Percentiles rank a stretch among this genome's conserved stretches.
phyloP scores from a whole-genome alignment of 1,140 invertebrate genomes.

The Hyles vespertilio region DNA sequence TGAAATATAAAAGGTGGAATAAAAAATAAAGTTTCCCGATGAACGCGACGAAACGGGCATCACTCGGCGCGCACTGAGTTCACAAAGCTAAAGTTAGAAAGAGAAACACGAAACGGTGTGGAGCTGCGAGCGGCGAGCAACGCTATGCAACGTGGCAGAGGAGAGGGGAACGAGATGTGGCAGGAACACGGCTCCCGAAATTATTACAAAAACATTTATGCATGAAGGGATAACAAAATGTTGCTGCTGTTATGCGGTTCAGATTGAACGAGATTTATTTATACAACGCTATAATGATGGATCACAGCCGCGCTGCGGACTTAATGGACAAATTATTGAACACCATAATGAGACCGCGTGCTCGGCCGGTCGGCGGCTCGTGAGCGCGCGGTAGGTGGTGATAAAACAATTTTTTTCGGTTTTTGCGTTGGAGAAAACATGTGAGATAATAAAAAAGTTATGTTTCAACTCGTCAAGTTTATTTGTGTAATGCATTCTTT shows the following conservation, averaged over 20 bases:
- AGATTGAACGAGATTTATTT: slow-evolving; percentile 56
- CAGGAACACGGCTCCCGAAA: slow-evolving; percentile 60
- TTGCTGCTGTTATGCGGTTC: slow-evolving; percentile 47
- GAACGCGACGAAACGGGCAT: slow-evolving; percentile 30
- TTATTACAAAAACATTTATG: slow-evolving; percentile 72
- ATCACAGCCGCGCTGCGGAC: slow-evolving; percentile 20
- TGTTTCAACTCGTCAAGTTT: slow-evolving; percentile 69
- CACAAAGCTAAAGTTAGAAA: slow-evolving; percentile 50
- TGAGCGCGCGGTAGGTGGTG: slow-evolving; percentile 32
- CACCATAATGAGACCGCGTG: slow-evolving; percentile 25
- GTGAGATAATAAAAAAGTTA: slow-evolving; percentile 68
- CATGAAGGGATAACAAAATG: slow-evolving; percentile 69
- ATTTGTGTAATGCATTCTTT: slow-evolving; percentile 69
- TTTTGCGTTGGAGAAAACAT: slow-evolving; percentile 53
- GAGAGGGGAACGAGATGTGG: slow-evolving; percentile 34
- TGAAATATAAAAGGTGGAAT: slow-evolving; percentile 1
- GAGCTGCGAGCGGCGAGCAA: slow-evolving; percentile 11
- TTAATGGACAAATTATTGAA: slow-evolving; percentile 38
- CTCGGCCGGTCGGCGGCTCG: slow-evolving; percentile 13
- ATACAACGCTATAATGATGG: slow-evolving; percentile 30
- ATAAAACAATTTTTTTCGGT: slow-evolving; percentile 45
- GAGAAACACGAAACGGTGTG: slow-evolving; percentile 37
- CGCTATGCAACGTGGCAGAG: slow-evolving; percentile 42
- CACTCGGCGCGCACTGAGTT: slow-evolving; percentile 25
- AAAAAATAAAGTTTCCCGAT: slow-evolving; percentile 20